A percentile compares a stretch with the other conserved stretches of the same genome.
phyloP scores from a whole-genome alignment of 2,888 invertebrate genomes.

The Scelioninae gen. 2 region DNA sequence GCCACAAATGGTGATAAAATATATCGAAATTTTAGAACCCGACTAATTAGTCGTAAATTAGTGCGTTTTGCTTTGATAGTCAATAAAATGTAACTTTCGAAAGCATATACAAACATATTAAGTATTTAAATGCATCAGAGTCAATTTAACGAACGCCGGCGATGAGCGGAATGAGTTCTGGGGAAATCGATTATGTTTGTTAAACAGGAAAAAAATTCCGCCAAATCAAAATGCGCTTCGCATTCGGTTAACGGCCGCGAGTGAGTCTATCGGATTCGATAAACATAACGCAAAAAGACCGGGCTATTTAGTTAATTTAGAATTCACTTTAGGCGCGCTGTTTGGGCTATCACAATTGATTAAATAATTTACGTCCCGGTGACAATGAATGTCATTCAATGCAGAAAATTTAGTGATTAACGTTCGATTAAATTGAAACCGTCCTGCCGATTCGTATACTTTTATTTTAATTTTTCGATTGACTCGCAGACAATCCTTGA shows the following conservation, averaged over 20 bases:
- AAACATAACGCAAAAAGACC: slow-evolving; percentile 31
- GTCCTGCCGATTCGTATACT: background rate
- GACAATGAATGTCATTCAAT: slow-evolving; percentile 10
- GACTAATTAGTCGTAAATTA: background rate
- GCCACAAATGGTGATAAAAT: too few species aligned
- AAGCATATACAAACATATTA: slow-evolving; percentile 3
- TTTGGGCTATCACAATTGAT: slow-evolving; percentile 14
- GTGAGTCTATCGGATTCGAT: slow-evolving; percentile 8
- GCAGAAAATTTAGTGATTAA: slow-evolving; percentile 12
- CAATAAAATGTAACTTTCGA: slow-evolving; percentile 2
- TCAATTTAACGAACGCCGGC: slow-evolving; percentile 9
- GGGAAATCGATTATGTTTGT: slow-evolving; percentile 14
- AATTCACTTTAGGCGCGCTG: slow-evolving; percentile 21
- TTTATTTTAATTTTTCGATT: slow-evolving; percentile 8
- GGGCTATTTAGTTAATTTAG: slow-evolving; percentile 26
- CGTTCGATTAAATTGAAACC: slow-evolving; percentile 1
- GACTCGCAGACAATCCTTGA: too few species aligned
- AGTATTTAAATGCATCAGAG: slow-evolving; percentile 26
- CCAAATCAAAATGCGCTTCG: slow-evolving; percentile 6
- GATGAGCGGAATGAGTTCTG: background rate
- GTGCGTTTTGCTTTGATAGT: background rate
- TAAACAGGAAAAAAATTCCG: slow-evolving; percentile 6
- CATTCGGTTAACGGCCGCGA: slow-evolving; percentile 10
- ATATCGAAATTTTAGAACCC: too few species aligned
- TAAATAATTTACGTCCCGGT: slow-evolving; percentile 12